Evolutionary conservation across 2,797 vertebrate species (phyloP).

Genomic region (Podargus strigoides): DNA sequence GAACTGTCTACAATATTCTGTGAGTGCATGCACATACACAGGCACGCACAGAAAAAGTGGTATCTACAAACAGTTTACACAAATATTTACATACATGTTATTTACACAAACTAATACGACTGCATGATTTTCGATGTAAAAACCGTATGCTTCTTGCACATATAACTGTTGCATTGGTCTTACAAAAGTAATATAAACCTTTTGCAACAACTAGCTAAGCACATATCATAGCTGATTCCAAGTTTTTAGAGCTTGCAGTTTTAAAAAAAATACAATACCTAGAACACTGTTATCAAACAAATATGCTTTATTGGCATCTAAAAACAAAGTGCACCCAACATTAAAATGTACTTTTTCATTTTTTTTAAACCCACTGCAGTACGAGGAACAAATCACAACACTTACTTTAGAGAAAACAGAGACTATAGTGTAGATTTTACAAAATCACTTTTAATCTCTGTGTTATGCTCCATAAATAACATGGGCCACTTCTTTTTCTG

Average conservation of each 20-base stretch:
- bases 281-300: slow-evolving; percentile 98
- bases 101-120: slow-evolving; percentile 65
- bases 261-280: slow-evolving; percentile 94
- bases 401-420: slow-evolving; percentile 95
- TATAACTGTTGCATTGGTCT: slow-evolving; percentile 67
- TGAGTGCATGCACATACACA: slow-evolving; percentile 64
- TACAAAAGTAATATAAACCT: slow-evolving; percentile 68
- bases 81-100: slow-evolving; percentile 71
- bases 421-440: slow-evolving; percentile 84
- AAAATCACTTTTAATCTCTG: slow-evolving; percentile 84
- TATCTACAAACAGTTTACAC: slow-evolving; percentile 70
- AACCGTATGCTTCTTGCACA: slow-evolving; percentile 66
- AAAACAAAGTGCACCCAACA: slow-evolving; percentile 97
- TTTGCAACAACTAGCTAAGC: slow-evolving; percentile 67
- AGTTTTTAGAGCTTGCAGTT: slow-evolving; percentile 74
- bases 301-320: slow-evolving; percentile 99
- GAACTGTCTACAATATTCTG: slow-evolving; percentile 65
- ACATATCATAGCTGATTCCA: slow-evolving; percentile 66
- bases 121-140: slow-evolving; percentile 64
- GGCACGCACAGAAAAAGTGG: slow-evolving; percentile 68
- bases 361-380: slow-evolving; percentile 85
- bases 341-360: slow-evolving; percentile 81
- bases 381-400: slow-evolving; percentile 96
- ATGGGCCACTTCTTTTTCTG: slow-evolving; percentile 76
- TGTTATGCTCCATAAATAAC: slow-evolving; percentile 80